Base-by-base conservation (phyloP, 2,888 invertebrate genomes). In the Drosophila nr. perissopoda region DNA sequence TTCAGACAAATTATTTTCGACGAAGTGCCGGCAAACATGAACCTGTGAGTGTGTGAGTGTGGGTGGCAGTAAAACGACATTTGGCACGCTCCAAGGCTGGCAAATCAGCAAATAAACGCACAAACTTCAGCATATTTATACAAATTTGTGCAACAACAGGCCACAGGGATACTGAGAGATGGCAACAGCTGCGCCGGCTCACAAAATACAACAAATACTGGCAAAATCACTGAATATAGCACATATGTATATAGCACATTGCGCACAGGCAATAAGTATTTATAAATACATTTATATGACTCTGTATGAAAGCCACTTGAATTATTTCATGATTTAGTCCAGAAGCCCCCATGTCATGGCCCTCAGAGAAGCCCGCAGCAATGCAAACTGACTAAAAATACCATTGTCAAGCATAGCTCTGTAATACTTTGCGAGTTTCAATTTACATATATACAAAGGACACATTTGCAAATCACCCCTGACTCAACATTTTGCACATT, bases 71-170 rank as follows among this genome's bases (percentile, higher is more conserved):
- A 71, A 76, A 81, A 72, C 79, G 89, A 80, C 83, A 87, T 89
- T 89, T 83, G 85, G 78, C 83, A 89, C 76, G 85, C 87, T 87
- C 72, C 67, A 70, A 74, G 82, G 69, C 87, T 74, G 82, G 78
- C 76, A 82, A 87, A 89, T 87, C 87, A 78, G 83, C 85, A 87
- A 87, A 87, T 80, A 83, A 87, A 83, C 65, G 72, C 54, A 73
- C 68, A 68, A 65, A 51, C 67, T 63, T 13, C 77, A 83, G 71
- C 71, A 81, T 88, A 85, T 80, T 85, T 83, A 73, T 79, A 77
- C 70, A 78, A 81, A 85, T 78, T 76, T 75, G 54, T 75, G 72
- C 69, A 74, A 77, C 80, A 74, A 74, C 66, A 64, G 65, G 63
- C 80, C 63, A 74, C 57, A 73, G 64, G 59, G 52, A 58, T 11